Evolutionary conservation across 2,797 vertebrate genomes (phyloP).

Genomic region (Rhinatrema bivittatum): DNA sequence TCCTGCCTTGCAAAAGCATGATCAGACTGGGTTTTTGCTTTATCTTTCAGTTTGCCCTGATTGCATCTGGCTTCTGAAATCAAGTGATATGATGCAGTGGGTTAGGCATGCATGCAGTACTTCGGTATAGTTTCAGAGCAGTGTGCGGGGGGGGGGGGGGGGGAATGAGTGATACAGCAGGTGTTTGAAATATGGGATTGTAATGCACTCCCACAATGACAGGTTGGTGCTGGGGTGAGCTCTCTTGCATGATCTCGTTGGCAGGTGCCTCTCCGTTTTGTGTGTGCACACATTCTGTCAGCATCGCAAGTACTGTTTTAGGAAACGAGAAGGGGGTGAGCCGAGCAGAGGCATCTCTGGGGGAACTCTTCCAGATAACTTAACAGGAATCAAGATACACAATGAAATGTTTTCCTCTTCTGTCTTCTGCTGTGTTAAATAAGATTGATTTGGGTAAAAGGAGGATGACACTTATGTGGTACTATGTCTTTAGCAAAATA

Average conservation of each 20-base stretch:
- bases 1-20: slow-evolving; percentile 19
- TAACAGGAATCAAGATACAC: slow-evolving; percentile 16
- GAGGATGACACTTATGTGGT: too few species aligned
- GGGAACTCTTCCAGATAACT: slow-evolving; percentile 36
- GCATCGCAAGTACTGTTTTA: slow-evolving; percentile 9
- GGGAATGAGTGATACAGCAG: slow-evolving; percentile 10
- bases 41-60: slow-evolving; percentile 25
- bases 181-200: slow-evolving; percentile 7
- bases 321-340: slow-evolving; percentile 1
- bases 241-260: background rate
- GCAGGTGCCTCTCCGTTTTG: background rate
- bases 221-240: too few species aligned
- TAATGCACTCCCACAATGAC: too few species aligned
- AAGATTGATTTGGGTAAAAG: slow-evolving; percentile 2
- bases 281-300: background rate
- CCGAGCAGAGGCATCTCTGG: slow-evolving; percentile 1
- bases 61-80: slow-evolving; percentile 27
- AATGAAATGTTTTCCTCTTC: slow-evolving; percentile 17
- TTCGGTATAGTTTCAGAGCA: slow-evolving; percentile 31
- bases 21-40: slow-evolving; percentile 15
- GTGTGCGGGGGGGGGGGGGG: too few species aligned
- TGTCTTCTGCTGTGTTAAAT: slow-evolving; percentile 6
- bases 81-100: slow-evolving; percentile 36
- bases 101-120: slow-evolving; percentile 26
- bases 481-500: too few species aligned